These are phyloP conservation scores for Sclerodermus sp. DNA, from an alignment of 2,888 invertebrate species.

Conservation along the genomic window DNA sequence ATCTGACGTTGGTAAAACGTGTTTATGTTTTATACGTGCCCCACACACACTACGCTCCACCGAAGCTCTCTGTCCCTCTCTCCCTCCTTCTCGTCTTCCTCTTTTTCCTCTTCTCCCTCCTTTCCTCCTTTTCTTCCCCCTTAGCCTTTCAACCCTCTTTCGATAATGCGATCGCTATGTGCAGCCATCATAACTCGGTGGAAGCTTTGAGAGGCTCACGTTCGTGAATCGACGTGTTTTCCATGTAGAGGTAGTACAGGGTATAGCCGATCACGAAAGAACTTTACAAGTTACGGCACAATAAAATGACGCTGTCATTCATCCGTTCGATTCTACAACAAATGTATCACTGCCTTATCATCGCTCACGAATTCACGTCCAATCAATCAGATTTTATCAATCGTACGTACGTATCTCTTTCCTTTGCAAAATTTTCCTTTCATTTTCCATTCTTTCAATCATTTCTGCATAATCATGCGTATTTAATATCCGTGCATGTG, in stretches of 20 bases:
- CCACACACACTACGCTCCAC: not conserved
- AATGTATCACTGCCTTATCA: no score
- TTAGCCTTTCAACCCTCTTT: not conserved
- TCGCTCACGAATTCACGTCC: no score
- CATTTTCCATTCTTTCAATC: no score
- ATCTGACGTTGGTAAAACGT: conserved; percentile 1
- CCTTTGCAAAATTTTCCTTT: no score
- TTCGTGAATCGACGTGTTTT: conserved; percentile 32
- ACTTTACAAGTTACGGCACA: conserved; percentile 27
- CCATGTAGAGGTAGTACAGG: conserved; percentile 14
- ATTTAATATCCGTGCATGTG: no score
- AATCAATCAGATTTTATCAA: no score
- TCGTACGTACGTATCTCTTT: no score
- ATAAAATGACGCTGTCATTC: conserved; percentile 24
- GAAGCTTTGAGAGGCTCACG: conserved; percentile 24
- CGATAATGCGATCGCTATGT: not conserved
- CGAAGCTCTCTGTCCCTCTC: no score
- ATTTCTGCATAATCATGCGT: no score
- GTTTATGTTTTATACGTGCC: conserved; percentile 1
- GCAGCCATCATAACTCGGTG: not conserved
- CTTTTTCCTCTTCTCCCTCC: conserved; percentile 7
- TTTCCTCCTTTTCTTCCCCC: not conserved
- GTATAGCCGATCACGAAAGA: conserved; percentile 1
- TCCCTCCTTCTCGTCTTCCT: conserved; percentile 7
- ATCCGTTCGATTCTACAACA: conserved; percentile 1